These are phyloP conservation scores for Scaeva pyrastri DNA, from an alignment of 2,888 invertebrate species.

Conservation along the genomic window DNA sequence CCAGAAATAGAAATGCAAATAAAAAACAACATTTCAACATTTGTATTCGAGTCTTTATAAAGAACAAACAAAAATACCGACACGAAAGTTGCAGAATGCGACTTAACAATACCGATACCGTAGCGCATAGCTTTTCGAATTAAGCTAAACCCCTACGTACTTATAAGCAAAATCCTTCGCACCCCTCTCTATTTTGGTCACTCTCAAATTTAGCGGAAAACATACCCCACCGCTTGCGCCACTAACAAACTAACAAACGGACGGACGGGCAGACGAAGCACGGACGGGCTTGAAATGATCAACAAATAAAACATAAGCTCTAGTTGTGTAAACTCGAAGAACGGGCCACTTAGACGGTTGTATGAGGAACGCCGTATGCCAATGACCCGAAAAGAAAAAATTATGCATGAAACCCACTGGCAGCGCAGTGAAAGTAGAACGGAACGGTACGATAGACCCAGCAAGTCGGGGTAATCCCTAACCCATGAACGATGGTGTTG, in stretches of 20 bases:
- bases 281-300: constrained; percentile 5
- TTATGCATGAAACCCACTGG: constrained; percentile 63
- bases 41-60: constrained; percentile 48
- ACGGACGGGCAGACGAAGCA: background rate
- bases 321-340: constrained; percentile 29
- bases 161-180: constrained; percentile 18
- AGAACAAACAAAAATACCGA: constrained; percentile 54
- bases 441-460: background rate
- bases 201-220: constrained; percentile 74
- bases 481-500: constrained; percentile 25
- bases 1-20: constrained; percentile 16
- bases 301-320: constrained; percentile 43
- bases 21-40: constrained; percentile 34
- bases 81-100: background rate
- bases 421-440: constrained; percentile 59
- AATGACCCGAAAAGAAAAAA: constrained; percentile 69
- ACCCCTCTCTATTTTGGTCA: constrained; percentile 11
- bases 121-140: background rate
- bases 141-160: constrained; percentile 17
- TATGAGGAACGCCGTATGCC: constrained; percentile 46
- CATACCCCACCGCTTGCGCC: constrained; percentile 31
- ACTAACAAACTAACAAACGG: background rate
- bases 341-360: constrained; percentile 29
- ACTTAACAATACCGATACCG: background rate
- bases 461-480: constrained; percentile 53